Base-by-base conservation (phyloP, 2,797 vertebrate genomes). In the Steatocranus sp. region DNA sequence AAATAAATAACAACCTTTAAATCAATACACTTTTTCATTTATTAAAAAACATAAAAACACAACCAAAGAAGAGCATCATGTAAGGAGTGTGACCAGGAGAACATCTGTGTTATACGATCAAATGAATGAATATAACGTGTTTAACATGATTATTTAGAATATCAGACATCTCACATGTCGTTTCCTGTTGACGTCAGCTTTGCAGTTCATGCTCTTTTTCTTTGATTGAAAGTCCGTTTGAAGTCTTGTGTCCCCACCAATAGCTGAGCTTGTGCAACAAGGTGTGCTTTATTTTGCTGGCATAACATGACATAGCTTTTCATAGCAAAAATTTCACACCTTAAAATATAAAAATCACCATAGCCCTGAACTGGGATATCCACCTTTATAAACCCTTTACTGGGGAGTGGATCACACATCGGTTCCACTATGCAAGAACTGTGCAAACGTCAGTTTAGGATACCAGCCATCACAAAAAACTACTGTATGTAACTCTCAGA, bases 361-460 rank as follows among this genome's bases (percentile, higher is more conserved):
- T 53, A 87, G 53, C 51, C 46, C 68, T 85, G 79, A 81, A 20
- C 30, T 43, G 34, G 14, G 41, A 87, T 49, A 75, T 80, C 11
- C 18, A 11, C 50, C 51, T 10, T 74, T 73, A 34, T 9, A 83
- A 88, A 78, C 58, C n/a, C 51, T 78, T 87, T 81, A 76, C 73
- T 79, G 43, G 15, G n/a, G 50, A 87, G 63, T 68, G 15, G 34
- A 54, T 80, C 43, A 49, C 70, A 83, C 81, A 85, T 78, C 76
- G 77, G 51, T 80, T 76, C 77, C 82, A 78, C 51, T 87, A 81
- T 34, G 81, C 56, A 76, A n/a, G 79, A 83, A 84, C 87, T 76
- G 68, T 70, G 63, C n/a, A 89, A 84, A 83, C 88, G 84, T 86
- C 87, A 12, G 58, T 83, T 75, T 51, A 4, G n/a, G 41, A 53